phyloP scores from a whole-genome alignment of 2,797 vertebrate species.

The Chloroceryle inda region DNA sequence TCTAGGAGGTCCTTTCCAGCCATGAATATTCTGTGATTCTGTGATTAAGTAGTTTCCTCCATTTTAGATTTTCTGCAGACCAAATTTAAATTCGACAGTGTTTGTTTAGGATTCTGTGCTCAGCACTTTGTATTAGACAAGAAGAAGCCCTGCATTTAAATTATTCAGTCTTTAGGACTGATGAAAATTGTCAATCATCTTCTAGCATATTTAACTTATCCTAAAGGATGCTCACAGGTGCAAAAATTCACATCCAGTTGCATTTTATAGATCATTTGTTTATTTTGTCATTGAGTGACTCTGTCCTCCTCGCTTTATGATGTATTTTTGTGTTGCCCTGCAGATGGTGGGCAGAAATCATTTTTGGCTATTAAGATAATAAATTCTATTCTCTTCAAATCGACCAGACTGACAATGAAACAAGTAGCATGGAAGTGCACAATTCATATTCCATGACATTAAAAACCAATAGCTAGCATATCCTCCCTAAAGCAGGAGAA shows the following conservation, averaged over 20 bases:
- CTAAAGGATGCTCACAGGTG: conserved; percentile 44
- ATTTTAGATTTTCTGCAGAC: neutral
- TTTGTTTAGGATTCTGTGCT: conserved; percentile 64
- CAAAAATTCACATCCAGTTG: conserved; percentile 17
- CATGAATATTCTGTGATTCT: too few species aligned
- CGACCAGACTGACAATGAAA: neutral
- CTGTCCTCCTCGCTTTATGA: neutral
- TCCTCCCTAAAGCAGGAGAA: neutral
- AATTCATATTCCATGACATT: neutral
- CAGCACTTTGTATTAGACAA: conserved; percentile 51
- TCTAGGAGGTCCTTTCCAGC: too few species aligned
- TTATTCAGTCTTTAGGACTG: conserved; percentile 46
- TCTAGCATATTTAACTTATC: conserved; percentile 29
- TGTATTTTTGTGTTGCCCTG: neutral
- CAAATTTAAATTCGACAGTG: conserved; percentile 15
- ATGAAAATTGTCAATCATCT: conserved; percentile 64
- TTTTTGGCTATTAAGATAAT: neutral
- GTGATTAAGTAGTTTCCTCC: neutral
- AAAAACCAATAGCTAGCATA: neutral
- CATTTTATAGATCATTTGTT: neutral
- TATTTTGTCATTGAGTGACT: neutral
- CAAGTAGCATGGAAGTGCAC: neutral
- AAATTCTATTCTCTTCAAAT: neutral
- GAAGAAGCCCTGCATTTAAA: conserved; percentile 30
- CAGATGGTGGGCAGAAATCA: neutral